phyloP scores from a whole-genome alignment of 2,888 invertebrate species.

The Galeruca laticollis region DNA sequence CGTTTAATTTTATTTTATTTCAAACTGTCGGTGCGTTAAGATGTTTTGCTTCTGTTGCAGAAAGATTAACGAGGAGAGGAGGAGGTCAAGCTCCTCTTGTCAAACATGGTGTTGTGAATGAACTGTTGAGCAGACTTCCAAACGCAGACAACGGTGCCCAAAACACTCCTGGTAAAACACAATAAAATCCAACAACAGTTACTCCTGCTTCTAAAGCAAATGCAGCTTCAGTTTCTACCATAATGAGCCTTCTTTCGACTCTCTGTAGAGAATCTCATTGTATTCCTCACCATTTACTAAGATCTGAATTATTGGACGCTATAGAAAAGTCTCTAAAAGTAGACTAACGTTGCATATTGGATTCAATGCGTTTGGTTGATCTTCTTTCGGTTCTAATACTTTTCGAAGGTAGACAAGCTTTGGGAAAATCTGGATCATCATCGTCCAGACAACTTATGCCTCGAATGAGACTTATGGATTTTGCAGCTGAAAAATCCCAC shows the following conservation, averaged over 20 bases:
- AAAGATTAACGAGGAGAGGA: constrained; percentile 94
- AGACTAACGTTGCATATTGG: constrained; percentile 94
- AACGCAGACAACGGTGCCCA: constrained; percentile 67
- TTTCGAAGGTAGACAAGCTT: constrained; percentile 94
- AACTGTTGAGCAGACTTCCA: constrained; percentile 85
- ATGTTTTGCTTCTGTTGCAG: constrained; percentile 98
- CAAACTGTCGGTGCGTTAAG: constrained; percentile 96
- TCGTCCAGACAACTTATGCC: constrained; percentile 71
- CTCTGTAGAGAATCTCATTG: constrained; percentile 95
- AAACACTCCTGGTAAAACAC: constrained; percentile 62
- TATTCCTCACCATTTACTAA: constrained; percentile 91
- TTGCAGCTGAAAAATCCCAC: constrained; percentile 93
- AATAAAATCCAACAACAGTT: constrained; percentile 66
- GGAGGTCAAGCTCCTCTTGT: constrained; percentile 97
- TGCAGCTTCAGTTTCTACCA: constrained; percentile 92
- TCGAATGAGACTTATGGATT: constrained; percentile 81
- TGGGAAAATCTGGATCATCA: constrained; percentile 73
- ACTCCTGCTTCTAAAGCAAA: constrained; percentile 75
- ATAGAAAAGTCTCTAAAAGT: constrained; percentile 95
- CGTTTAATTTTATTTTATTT: no score
- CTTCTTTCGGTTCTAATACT: constrained; percentile 90
- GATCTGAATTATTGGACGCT: constrained; percentile 91
- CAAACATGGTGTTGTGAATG: constrained; percentile 90
- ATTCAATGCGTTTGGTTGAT: constrained; percentile 97
- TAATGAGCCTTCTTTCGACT: constrained; percentile 95